Evolutionary conservation across 1,140 invertebrate genomes (phyloP).

Genomic region (Saccostrea glomerata): DNA sequence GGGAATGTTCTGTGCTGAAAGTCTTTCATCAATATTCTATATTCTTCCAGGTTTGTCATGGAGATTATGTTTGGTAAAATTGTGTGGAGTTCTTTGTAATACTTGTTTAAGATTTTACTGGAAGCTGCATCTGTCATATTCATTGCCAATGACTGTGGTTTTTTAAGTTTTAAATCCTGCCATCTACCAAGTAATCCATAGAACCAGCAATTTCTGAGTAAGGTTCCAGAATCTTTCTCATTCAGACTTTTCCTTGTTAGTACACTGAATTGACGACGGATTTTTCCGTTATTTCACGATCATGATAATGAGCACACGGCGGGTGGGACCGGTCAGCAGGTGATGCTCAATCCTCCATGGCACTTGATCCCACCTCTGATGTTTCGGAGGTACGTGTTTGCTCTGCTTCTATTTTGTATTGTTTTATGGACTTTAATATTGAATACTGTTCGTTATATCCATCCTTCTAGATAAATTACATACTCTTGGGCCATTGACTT

Average conservation of each 20-base stretch:
- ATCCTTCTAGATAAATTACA: background rate
- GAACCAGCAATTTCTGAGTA: conserved; percentile 47
- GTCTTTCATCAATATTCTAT: conserved; percentile 76
- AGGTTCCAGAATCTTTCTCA: too few relatives aligned
- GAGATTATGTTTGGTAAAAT: background rate
- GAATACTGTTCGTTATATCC: too few relatives aligned
- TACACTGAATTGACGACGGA: too few relatives aligned
- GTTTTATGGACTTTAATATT: too few relatives aligned
- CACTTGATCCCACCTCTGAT: too few relatives aligned
- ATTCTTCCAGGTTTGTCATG: conserved; percentile 41
- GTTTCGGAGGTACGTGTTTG: too few relatives aligned
- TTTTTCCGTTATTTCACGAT: too few relatives aligned
- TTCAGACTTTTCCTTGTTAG: background rate
- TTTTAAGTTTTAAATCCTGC: conserved; percentile 42
- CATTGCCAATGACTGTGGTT: conserved; percentile 44
- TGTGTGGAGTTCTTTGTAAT: conserved; percentile 45
- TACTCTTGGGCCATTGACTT: background rate
- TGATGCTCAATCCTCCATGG: too few relatives aligned
- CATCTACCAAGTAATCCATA: conserved; percentile 44
- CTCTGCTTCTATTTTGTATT: too few relatives aligned
- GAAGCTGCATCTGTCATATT: conserved; percentile 42
- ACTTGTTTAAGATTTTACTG: conserved; percentile 37
- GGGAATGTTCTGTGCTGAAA: conserved; percentile 20
- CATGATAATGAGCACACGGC: too few relatives aligned
- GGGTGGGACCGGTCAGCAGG: too few relatives aligned